Conservation (phyloP, 2,113 vertebrate species). For the Danionella cerebrum region DNA sequence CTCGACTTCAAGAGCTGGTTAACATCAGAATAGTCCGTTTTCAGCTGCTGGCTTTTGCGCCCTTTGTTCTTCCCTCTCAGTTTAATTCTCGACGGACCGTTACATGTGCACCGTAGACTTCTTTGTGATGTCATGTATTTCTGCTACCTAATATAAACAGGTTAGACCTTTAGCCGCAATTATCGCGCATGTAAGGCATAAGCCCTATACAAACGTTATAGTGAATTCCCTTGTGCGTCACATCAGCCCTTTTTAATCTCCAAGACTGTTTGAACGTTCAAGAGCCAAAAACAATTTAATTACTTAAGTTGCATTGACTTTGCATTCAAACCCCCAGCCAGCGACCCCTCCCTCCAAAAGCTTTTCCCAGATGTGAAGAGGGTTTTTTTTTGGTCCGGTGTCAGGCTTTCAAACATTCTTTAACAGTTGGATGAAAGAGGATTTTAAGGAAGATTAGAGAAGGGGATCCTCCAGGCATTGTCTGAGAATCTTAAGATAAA, state of each 20-base stretch:
- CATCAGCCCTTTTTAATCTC: conserved; percentile 72
- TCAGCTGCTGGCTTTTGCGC: not conserved
- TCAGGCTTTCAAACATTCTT: conserved; percentile 97
- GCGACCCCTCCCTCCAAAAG: conserved; percentile 21
- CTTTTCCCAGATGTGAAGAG: conserved; percentile 77
- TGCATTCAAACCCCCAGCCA: conserved; percentile 33
- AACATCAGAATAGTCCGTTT: conserved; percentile 30
- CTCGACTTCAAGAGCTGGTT: conserved; percentile 31
- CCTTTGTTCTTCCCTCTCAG: not conserved
- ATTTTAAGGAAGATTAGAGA: conserved; percentile 98
- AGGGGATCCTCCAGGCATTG: conserved; percentile 90
- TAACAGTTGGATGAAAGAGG: conserved; percentile 99
- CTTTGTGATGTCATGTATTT: conserved; percentile 6
- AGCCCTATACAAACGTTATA: not conserved
- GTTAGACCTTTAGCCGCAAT: conserved; percentile 2
- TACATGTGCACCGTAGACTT: not conserved
- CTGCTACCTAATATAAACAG: not conserved
- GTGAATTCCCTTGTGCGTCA: not conserved
- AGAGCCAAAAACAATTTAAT: conserved; percentile 92
- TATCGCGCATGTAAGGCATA: not conserved
- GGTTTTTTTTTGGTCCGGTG: conserved; percentile 72
- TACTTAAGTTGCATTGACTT: conserved; percentile 83
- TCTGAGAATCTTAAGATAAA: conserved; percentile 95
- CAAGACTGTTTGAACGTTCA: conserved; percentile 86
- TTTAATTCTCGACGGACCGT: conserved; percentile 5